Evolutionary conservation across 2,888 invertebrate species (phyloP).

Genomic region (Silvanus unidentatus): DNA sequence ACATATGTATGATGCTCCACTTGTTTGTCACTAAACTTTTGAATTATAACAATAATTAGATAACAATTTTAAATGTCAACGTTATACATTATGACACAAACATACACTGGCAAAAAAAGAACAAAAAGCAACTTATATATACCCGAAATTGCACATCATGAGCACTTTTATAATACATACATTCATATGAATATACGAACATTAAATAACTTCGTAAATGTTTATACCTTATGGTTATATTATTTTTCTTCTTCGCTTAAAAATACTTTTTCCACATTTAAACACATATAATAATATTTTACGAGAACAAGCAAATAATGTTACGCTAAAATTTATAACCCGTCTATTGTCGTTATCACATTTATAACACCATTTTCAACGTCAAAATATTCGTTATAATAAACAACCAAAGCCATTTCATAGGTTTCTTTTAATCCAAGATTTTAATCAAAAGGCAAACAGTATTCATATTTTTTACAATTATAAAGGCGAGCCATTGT

Average conservation of each 20-base stretch:
- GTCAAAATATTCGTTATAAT: too few species aligned
- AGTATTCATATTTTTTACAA: too few species aligned
- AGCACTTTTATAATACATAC: too few species aligned
- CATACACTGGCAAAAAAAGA: neutral
- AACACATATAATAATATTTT: neutral
- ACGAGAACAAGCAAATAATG: neutral
- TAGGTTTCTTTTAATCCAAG: too few species aligned
- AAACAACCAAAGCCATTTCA: too few species aligned
- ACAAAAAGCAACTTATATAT: too few species aligned
- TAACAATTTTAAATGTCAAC: conserved; percentile 1
- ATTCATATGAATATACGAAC: too few species aligned
- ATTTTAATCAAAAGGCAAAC: too few species aligned
- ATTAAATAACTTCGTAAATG: neutral
- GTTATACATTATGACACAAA: conserved; percentile 1
- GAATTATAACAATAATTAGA: conserved; percentile 1
- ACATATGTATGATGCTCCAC: neutral
- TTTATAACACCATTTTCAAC: neutral
- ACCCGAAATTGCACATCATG: too few species aligned
- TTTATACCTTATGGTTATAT: neutral
- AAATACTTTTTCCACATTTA: too few species aligned
- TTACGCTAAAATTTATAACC: neutral
- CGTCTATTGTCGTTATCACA: conserved; percentile 1
- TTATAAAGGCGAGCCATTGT: too few species aligned
- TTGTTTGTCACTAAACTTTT: conserved; percentile 1
- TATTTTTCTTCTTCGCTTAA: neutral